Conservation (phyloP, 2,888 invertebrate species). For the Keiferia lycopersicella region DNA sequence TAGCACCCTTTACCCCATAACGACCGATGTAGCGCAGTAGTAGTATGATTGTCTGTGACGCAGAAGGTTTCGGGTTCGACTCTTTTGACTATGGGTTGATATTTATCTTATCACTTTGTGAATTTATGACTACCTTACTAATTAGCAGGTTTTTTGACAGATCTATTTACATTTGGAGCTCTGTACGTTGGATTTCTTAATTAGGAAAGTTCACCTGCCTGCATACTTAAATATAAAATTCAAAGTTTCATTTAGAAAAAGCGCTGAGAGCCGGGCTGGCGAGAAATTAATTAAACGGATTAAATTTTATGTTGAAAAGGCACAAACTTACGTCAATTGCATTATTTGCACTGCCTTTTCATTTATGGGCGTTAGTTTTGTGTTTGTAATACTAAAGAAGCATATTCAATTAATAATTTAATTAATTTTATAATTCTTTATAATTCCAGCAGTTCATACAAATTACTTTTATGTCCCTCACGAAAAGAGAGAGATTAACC, state of each 20-base stretch:
- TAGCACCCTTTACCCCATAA: too few species aligned
- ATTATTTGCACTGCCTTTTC: conserved; percentile 14
- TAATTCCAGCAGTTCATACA: too few species aligned
- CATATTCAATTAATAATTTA: neutral
- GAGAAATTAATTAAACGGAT: conserved; percentile 19
- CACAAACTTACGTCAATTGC: conserved; percentile 14
- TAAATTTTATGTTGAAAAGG: conserved; percentile 13
- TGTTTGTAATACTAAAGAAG: neutral
- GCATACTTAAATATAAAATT: conserved; percentile 3
- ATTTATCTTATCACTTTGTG: too few species aligned
- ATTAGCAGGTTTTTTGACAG: too few species aligned
- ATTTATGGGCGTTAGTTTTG: neutral
- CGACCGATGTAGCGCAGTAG: too few species aligned
- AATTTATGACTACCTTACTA: too few species aligned
- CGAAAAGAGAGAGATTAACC: too few species aligned
- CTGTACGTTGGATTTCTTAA: neutral
- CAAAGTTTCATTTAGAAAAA: neutral
- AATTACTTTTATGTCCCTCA: too few species aligned
- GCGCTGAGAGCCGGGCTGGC: conserved; percentile 15
- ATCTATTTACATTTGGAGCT: neutral
- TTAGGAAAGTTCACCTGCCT: conserved; percentile 9
- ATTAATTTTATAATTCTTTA: too few species aligned
- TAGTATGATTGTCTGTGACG: too few species aligned
- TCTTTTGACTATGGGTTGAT: too few species aligned
- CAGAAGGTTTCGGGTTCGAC: too few species aligned